Base-by-base conservation (phyloP, 2,888 invertebrate genomes). In the Tanytarsus gracilentus region DNA sequence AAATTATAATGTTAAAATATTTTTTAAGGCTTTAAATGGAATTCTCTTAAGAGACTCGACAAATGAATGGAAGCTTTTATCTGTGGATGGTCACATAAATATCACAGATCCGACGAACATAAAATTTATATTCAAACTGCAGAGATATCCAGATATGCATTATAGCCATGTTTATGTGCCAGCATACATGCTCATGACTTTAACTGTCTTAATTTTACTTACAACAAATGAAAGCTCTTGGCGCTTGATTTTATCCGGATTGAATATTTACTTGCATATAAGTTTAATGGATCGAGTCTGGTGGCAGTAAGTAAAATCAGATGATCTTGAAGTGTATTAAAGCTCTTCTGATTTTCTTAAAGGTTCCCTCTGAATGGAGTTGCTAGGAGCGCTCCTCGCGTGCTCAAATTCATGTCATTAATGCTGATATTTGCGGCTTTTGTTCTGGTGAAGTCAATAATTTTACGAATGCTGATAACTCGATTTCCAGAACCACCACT, bases 251-350 rank as follows among this genome's bases (percentile, higher is more conserved):
- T 25, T 56, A 1, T 36, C 26, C 27, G 55, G 55, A 7, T 14
- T 56, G 16, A 16, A 25, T 14, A 40, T 56, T 56, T 40, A 56
- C 11, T 39, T 56, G 8, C 55, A 56, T 26, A 26, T 40, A 4
- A 36, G 40, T n/a, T 14, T 56, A 14, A 56, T 56, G 39, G 55
- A 56, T 26, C n/a, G 36, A 26, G 14, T 27, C 16, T 56, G 55
- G 55, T 56, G 55, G 55, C 25, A 26, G 33, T 50, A 50, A 50
- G 50, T 26, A 3, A 9, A 11, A 39, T 48, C 4, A 48, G 18
- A 16, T 40, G 4, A 21, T 48, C 23, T 21, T 21, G 16, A 48
- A 48, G 9, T 16, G 30, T 9, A 30, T 9, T 30, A 30, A 7
- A 30, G 9, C 9, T 5, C 14, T 14, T n/a, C 5, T 6, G 5